Conservation (phyloP, 2,888 invertebrate species). For the Yponomeuta cagnagella region DNA sequence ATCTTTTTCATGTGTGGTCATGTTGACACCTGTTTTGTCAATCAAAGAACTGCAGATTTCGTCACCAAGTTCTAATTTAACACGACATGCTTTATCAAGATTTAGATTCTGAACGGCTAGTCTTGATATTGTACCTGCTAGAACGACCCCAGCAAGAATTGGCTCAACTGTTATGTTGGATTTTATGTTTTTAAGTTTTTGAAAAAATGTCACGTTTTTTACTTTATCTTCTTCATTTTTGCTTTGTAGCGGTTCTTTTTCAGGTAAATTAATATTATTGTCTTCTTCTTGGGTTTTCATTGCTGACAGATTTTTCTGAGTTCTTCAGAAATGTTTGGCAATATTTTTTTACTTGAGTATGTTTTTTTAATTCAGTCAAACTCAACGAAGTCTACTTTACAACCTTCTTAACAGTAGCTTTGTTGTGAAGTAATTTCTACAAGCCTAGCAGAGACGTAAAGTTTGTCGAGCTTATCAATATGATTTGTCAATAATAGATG, state of each 20-base stretch:
- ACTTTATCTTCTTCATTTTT: constrained; percentile 1
- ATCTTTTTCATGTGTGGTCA: constrained; percentile 76
- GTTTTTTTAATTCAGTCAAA: no score
- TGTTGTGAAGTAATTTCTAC: not conserved
- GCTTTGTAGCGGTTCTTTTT: constrained; percentile 37
- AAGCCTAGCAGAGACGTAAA: not conserved
- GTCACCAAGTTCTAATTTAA: constrained; percentile 47
- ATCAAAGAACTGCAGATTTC: constrained; percentile 54
- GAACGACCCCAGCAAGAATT: constrained; percentile 80
- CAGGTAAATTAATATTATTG: constrained; percentile 21
- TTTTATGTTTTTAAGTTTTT: constrained; percentile 67
- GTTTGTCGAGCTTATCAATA: constrained; percentile 3
- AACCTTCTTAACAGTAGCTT: no score
- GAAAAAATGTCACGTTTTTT: constrained; percentile 61
- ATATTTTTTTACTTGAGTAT: no score
- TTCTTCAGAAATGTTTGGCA: not conserved
- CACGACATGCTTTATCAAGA: constrained; percentile 59
- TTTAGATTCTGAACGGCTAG: constrained; percentile 77
- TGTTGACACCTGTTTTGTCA: constrained; percentile 56
- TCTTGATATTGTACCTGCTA: constrained; percentile 78
- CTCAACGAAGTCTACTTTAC: no score
- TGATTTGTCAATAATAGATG: not conserved
- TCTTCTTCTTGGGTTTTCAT: constrained; percentile 37
- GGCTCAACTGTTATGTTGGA: constrained; percentile 82
- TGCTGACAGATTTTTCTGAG: not conserved